A percentile compares a stretch with the other conserved stretches of the same genome.
These are phyloP conservation scores for Acromyrmex echinatior DNA, from an alignment of 1,140 invertebrate genomes.

Conservation along the genomic window DNA sequence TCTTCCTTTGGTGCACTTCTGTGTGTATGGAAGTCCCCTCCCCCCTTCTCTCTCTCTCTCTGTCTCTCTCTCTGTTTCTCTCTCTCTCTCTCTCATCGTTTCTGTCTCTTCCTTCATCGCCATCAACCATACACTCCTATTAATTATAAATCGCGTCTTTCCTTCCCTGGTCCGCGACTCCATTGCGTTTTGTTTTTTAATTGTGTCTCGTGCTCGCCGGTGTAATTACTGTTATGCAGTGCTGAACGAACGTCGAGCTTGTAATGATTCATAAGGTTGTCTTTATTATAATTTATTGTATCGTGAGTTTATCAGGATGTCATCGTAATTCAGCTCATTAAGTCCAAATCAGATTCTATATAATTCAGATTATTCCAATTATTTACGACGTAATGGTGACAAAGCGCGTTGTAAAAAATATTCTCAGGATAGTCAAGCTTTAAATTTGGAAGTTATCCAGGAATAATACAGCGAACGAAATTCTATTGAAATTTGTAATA, in stretches of 20 bases:
- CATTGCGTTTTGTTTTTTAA: conserved; percentile 64
- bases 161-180: conserved; percentile 54
- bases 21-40: not conserved
- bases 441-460: not conserved
- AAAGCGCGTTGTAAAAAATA: not conserved
- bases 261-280: conserved; percentile 47
- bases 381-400: not conserved
- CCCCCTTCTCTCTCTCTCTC: no score
- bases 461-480: not conserved
- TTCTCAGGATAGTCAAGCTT: not conserved
- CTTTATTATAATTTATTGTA: conserved; percentile 59
- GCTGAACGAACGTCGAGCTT: conserved; percentile 38
- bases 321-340: conserved; percentile 56
- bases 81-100: not conserved
- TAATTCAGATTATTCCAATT: conserved; percentile 33
- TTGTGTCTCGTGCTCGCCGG: conserved; percentile 66
- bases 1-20: not conserved
- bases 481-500: conserved; percentile 21
- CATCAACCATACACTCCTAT: conserved; percentile 60
- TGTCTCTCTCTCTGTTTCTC: not conserved
- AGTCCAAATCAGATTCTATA: conserved; percentile 42
- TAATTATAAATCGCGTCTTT: conserved; percentile 72
- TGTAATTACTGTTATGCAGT: conserved; percentile 69
- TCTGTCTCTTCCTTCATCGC: conserved; percentile 13
- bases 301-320: conserved; percentile 37